Evolutionary conservation across 2,888 invertebrate genomes (phyloP).

Genomic region (Allygus modestus): DNA sequence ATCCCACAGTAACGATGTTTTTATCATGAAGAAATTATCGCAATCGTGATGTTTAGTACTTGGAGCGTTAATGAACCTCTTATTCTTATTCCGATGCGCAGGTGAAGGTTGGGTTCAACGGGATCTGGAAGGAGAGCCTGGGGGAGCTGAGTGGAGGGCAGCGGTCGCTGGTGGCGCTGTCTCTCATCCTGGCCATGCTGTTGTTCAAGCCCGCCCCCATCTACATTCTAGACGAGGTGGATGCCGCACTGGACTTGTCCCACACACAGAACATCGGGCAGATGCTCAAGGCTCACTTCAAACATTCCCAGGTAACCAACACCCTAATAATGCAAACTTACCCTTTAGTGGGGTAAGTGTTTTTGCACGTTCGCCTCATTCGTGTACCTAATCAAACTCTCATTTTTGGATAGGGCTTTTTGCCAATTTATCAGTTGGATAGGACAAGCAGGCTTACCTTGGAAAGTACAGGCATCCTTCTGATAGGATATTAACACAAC

Average conservation of each 20-base stretch:
- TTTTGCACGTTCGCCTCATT: too few species aligned
- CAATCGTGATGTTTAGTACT: too few species aligned
- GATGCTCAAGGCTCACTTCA: constrained; percentile 95
- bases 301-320: constrained; percentile 87
- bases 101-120: constrained; percentile 93
- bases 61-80: too few species aligned
- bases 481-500: too few species aligned
- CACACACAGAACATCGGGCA: constrained; percentile 99
- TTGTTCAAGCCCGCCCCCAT: constrained; percentile 98
- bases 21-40: too few species aligned
- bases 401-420: too few species aligned
- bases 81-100: constrained; percentile 70
- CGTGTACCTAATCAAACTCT: too few species aligned
- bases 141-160: constrained; percentile 98
- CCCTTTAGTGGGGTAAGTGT: constrained; percentile 8
- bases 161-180: constrained; percentile 96
- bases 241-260: constrained; percentile 97
- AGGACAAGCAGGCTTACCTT: too few species aligned
- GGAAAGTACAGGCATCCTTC: too few species aligned
- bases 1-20: too few species aligned
- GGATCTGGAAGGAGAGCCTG: constrained; percentile 96
- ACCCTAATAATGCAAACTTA: too few species aligned
- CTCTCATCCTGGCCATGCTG: constrained; percentile 96
- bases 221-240: constrained; percentile 99
- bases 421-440: too few species aligned